Evolutionary conservation across 2,113 vertebrate genomes (phyloP), one percentile per base, ranked within the genome.

Genomic region (Melanerpes aurifrons): DNA sequence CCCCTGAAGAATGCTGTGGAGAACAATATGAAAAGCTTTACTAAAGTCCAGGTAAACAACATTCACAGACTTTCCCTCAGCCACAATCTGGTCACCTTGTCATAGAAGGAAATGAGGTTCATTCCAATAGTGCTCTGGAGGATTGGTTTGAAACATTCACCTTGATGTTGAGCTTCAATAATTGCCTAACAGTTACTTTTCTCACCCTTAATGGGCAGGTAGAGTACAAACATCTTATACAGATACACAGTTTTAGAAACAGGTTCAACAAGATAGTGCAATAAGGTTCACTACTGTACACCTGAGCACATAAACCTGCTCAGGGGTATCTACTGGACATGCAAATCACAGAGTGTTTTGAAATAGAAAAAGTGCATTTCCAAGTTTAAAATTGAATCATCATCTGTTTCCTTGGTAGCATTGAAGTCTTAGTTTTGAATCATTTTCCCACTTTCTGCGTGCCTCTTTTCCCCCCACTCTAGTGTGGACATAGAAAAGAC

Each of bases 121-220:
- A 50, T 86, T 68, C 57, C 73, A 93, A 47, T 56, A 74, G 37
- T 54, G 19, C 37, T 83, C 66, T 71, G 70, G 48, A 93, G n/a
- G 58, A 37, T 88, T 53, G 31, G 18, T 68, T 43, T 88, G 73
- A 93, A 94, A 83, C 31, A 81, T 57, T 90, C 17, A 54, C 71
- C 75, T 85, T 77, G 47, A 43, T 58, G 61, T 87, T 90, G 64
- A 80, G 57, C 69, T 90, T 87, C 76, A 93, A 14, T 61, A 80
- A 74, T 57, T 93, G 48, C 32, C 32, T 90, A 37, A 40, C 15
- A 64, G 64, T 57, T 1, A 8, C 32, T 85, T 89, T 82, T 56
- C 71, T 72, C 54, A 64, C 66, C 53, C 80, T 81, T 85, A 21
- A 28, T 62, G 35, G 64, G n/a, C n/a, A 73, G 40, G n/a, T 59